Base-by-base conservation (phyloP, 2,888 invertebrate genomes). In the Melolontha melolontha region DNA sequence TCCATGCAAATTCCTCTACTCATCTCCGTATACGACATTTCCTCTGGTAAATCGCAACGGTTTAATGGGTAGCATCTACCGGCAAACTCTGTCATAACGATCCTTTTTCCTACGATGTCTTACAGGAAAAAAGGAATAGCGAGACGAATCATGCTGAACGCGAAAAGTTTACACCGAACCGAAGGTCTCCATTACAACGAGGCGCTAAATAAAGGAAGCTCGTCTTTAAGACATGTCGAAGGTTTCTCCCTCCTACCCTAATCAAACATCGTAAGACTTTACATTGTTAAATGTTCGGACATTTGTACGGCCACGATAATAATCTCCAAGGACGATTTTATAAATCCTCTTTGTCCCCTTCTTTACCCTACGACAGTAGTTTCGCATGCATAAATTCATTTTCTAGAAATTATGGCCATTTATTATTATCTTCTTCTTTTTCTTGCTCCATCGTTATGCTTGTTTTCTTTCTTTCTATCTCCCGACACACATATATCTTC, bases 321-420 rank as follows among this genome's bases (percentile, higher is more conserved):
- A 59, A 59, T 59, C 59, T 59, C 59, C 42, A 42, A 42, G 22
- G 34, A 34, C 34, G 34, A 34, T 10, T 34, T 34, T 44, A 22
- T 17, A 40, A 27, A 14, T 22, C 22, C 8, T n/a, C 29, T 29
- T 51, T 29, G 34, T 34, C 29, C 51, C n/a, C 29, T 51, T 12
- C 7, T 29, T n/a, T 51, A 27, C 11, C 52, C 41, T 39, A 17
- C 17, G 42, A 51, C 41, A 40, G 42, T 51, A 59, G 64, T 62
- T 62, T 62, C 17, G 29, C 42, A 52, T 52, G 42, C 42, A 40
- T 52, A 52, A 41, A 51, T 41, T 64, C 64, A 51, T 64, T 40
- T 52, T 42, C 8, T 42, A 27, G 44, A 64, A 64, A 64, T 64
- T 64, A 64, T 51, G 51, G 42, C 64, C 64, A 64, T 64, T 52